Conservation (phyloP, 1,140 invertebrate genomes). For the Temnothorax curvispinosus region DNA sequence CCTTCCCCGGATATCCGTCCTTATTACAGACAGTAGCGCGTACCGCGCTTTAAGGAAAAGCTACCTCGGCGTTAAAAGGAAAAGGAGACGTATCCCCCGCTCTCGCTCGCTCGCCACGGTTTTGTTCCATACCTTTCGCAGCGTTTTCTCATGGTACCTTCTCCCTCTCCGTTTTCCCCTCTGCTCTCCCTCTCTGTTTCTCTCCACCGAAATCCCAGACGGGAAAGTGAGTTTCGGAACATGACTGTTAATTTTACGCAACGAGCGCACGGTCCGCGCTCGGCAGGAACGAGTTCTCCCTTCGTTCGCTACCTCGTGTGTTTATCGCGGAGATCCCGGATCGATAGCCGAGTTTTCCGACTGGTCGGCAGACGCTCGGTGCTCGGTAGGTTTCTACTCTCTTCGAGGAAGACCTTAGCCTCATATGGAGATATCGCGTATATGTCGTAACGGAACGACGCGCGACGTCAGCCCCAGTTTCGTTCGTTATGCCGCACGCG, state of each 20-base stretch:
- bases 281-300: slow-evolving; percentile 69
- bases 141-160: not conserved
- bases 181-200: slow-evolving; percentile 51
- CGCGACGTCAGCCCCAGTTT: not conserved
- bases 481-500: not conserved
- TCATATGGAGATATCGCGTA: not conserved
- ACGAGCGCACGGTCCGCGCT: slow-evolving; percentile 51
- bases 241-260: slow-evolving; percentile 81
- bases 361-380: not conserved
- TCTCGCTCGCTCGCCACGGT: not conserved
- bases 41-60: slow-evolving; percentile 19
- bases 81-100: not conserved
- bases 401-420: not conserved
- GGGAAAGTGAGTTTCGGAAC: slow-evolving; percentile 81
- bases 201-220: slow-evolving; percentile 74
- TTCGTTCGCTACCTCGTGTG: slow-evolving; percentile 52
- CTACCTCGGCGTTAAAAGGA: slow-evolving; percentile 4
- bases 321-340: slow-evolving; percentile 61
- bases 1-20: not conserved
- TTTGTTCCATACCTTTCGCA: not conserved
- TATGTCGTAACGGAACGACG: not conserved
- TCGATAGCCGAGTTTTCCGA: slow-evolving; percentile 57
- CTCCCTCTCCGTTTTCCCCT: not conserved
- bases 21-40: not conserved
- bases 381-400: not conserved